A percentile compares a stretch with the other conserved stretches of the same genome.
Evolutionary conservation across 2,888 invertebrate species (phyloP).

Genomic region (Amiota minor): DNA sequence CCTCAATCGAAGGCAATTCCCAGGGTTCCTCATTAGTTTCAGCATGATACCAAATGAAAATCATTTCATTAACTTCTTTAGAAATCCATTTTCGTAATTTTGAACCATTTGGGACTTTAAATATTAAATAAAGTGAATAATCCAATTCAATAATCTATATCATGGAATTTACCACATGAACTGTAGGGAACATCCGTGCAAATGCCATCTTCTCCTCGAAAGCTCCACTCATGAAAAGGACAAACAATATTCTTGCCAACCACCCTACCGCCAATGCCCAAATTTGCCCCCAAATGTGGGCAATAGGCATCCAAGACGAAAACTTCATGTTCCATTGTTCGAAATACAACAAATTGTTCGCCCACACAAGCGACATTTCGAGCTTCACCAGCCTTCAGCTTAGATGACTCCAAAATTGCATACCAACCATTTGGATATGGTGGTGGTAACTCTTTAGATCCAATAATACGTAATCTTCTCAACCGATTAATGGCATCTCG

Average conservation of each 20-base stretch:
- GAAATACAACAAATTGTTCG: conserved; percentile 81
- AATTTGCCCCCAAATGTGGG: conserved; percentile 91
- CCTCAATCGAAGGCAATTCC: conserved; percentile 77
- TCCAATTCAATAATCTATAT: not conserved
- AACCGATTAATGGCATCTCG: conserved; percentile 73
- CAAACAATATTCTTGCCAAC: conserved; percentile 86
- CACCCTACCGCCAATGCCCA: conserved; percentile 86
- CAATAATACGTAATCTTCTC: conserved; percentile 76
- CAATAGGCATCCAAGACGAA: conserved; percentile 89
- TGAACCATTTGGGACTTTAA: conserved; percentile 80
- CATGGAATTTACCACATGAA: conserved; percentile 71
- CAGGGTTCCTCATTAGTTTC: conserved; percentile 82
- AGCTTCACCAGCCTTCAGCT: conserved; percentile 76
- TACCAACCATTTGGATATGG: conserved; percentile 95
- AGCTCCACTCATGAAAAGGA: conserved; percentile 92
- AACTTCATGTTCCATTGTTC: conserved; percentile 78
- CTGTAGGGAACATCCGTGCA: conserved; percentile 85
- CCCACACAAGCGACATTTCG: conserved; percentile 80
- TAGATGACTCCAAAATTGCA: conserved; percentile 80
- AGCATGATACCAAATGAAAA: conserved; percentile 89
- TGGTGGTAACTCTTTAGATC: conserved; percentile 80
- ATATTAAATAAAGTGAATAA: not conserved
- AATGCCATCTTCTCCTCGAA: conserved; percentile 82
- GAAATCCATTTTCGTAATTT: conserved; percentile 81
- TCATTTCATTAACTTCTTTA: conserved; percentile 81